phyloP scores from a whole-genome alignment of 1,140 invertebrate genomes.

The Homalodisca vitripennis region DNA sequence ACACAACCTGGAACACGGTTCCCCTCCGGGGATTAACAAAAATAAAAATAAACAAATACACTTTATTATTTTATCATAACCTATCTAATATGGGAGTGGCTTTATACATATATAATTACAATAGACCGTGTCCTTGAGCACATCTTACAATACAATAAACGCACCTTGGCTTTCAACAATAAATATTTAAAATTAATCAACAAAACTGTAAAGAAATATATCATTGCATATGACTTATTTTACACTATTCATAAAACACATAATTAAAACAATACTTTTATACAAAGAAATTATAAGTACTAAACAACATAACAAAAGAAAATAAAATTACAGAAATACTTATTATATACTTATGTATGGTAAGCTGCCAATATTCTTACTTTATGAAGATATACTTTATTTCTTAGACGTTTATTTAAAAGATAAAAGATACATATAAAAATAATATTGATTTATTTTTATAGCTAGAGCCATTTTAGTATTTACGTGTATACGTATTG shows the following conservation, averaged over 20 bases:
- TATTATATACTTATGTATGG: too few relatives aligned
- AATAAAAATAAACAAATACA: slow-evolving; percentile 22
- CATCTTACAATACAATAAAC: neutral
- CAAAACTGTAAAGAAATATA: slow-evolving; percentile 14
- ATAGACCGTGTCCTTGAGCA: neutral
- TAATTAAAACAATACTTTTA: slow-evolving; percentile 9
- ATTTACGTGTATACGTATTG: too few relatives aligned
- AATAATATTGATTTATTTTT: too few relatives aligned
- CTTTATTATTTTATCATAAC: slow-evolving; percentile 2
- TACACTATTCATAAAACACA: neutral
- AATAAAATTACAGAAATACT: too few relatives aligned
- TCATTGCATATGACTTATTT: slow-evolving; percentile 13
- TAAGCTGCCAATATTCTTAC: too few relatives aligned
- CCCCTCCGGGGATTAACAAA: neutral
- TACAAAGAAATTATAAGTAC: slow-evolving; percentile 17
- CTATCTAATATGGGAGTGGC: slow-evolving; percentile 16
- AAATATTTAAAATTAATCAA: slow-evolving; percentile 10
- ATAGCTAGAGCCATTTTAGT: too few relatives aligned
- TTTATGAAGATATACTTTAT: too few relatives aligned
- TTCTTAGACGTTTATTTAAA: too few relatives aligned
- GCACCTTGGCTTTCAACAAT: neutral
- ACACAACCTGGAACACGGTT: slow-evolving; percentile 17
- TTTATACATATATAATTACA: slow-evolving; percentile 23
- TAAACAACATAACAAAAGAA: too few relatives aligned
- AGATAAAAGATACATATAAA: too few relatives aligned